Conservation (phyloP, 2,797 vertebrate species). For the Falco cherrug region DNA sequence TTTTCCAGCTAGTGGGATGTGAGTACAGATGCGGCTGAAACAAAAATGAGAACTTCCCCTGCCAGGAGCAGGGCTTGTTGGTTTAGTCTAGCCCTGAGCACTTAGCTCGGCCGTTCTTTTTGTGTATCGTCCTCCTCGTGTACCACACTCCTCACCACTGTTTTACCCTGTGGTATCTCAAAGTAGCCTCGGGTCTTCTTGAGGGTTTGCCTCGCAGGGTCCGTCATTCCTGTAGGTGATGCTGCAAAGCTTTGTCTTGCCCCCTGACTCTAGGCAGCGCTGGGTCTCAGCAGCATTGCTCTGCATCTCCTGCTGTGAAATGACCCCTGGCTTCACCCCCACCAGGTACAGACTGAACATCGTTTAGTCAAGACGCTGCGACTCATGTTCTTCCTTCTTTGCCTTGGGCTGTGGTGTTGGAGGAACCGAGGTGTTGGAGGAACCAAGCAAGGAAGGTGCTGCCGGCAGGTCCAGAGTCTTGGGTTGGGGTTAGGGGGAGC, state of each 20-base stretch:
- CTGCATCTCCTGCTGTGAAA: background rate
- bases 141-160: background rate
- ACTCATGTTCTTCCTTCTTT: background rate
- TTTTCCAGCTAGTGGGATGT: background rate
- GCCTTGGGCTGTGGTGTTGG: background rate
- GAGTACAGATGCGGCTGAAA: background rate
- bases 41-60: background rate
- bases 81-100: background rate
- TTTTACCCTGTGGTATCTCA: background rate
- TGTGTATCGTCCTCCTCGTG: background rate
- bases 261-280: background rate
- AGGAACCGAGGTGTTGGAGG: background rate
- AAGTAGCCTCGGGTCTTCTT: background rate
- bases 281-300: background rate
- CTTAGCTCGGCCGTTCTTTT: background rate
- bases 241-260: background rate
- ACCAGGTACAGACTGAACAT: accelerated
- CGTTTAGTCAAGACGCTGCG: background rate
- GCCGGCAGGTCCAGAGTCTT: no score
- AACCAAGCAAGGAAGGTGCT: background rate
- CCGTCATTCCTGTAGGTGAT: background rate
- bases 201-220: background rate
- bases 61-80: background rate
- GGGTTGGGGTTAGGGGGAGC: background rate
- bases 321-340: background rate